Percentiles rank a stretch among this genome's conserved stretches.
These are phyloP conservation scores for Rosalia funebris DNA, from an alignment of 2,888 invertebrate genomes.

Conservation along the genomic window DNA sequence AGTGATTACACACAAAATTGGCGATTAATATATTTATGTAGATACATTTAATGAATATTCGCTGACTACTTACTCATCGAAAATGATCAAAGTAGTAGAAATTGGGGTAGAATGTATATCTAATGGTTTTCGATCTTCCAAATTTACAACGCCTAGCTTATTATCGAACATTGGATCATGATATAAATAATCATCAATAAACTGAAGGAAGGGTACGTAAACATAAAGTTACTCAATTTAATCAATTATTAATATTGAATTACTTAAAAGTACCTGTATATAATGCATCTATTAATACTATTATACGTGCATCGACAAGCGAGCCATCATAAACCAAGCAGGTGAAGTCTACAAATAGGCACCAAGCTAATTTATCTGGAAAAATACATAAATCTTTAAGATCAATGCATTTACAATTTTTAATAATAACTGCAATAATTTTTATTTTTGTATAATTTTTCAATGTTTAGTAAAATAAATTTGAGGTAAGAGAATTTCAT, in stretches of 20 bases:
- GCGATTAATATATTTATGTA: neutral
- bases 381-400: conserved; percentile 76
- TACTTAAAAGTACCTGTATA: conserved; percentile 70
- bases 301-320: conserved; percentile 80
- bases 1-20: conserved; percentile 69
- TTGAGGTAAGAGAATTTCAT: too few species aligned
- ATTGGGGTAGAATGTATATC: conserved; percentile 72
- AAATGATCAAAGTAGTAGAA: conserved; percentile 79
- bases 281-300: conserved; percentile 80
- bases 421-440: conserved; percentile 76
- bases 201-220: conserved; percentile 77
- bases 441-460: too few species aligned
- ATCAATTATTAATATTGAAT: conserved; percentile 20
- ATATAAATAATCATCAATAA: too few species aligned
- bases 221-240: conserved; percentile 56
- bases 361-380: conserved; percentile 82
- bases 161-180: conserved; percentile 76
- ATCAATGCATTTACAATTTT: conserved; percentile 75
- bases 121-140: conserved; percentile 67
- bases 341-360: conserved; percentile 82
- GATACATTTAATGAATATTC: conserved; percentile 1
- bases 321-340: conserved; percentile 89
- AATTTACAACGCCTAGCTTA: conserved; percentile 72
- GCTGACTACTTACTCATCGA: conserved; percentile 71
- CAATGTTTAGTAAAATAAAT: too few species aligned